Conservation (phyloP, 30 jellyfish, hydroid and myxozoan genomes). For the Aurelia aurita region DNA sequence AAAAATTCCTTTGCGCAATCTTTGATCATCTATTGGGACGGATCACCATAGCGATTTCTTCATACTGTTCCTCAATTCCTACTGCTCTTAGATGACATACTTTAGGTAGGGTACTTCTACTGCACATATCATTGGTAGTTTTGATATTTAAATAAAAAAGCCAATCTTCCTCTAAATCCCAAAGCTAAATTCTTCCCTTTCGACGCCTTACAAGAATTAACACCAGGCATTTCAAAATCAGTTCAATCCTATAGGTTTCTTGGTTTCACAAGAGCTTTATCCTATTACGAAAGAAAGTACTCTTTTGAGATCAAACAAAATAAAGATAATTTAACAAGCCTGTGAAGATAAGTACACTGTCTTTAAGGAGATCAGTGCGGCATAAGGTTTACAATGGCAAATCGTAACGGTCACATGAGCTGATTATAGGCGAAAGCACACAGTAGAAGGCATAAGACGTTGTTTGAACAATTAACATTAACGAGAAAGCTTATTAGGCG, state of each 20-base stretch:
- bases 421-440: slow-evolving; percentile 1
- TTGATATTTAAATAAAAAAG: no score
- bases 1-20: no score
- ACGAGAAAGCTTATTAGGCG: slow-evolving; percentile 25
- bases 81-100: no score
- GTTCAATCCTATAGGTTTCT: not conserved
- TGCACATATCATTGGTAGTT: no score
- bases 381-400: not conserved
- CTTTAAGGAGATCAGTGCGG: slow-evolving; percentile 7
- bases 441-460: not conserved
- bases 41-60: no score
- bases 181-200: no score
- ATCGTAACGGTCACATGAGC: not conserved
- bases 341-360: not conserved
- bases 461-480: not conserved
- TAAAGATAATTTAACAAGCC: not conserved
- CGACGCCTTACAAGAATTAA: not conserved
- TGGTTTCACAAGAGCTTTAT: not conserved
- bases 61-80: no score
- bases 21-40: no score
- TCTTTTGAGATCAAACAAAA: not conserved
- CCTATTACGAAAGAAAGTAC: slow-evolving; percentile 3
- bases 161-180: no score
- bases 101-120: no score
- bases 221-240: not conserved